Evolutionary conservation across 2,113 vertebrate species (phyloP).

Genomic region (Isichthys henryi): DNA sequence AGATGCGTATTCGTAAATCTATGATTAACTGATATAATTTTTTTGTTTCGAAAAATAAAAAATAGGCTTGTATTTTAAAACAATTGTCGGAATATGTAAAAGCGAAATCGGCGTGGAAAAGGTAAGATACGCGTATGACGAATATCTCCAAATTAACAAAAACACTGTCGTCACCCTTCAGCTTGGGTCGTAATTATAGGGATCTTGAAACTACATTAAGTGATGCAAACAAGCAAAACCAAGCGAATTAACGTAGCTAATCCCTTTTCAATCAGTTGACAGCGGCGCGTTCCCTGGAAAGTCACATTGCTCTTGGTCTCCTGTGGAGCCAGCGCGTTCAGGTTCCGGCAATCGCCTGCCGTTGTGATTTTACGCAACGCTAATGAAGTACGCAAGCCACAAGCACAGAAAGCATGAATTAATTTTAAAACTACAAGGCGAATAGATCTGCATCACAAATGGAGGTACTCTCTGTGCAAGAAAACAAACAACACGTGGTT

Average conservation of each 20-base stretch:
- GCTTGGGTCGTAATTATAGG: neutral
- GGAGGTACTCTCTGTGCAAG: neutral
- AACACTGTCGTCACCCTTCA: neutral
- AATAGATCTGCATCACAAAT: neutral
- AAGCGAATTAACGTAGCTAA: neutral
- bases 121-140: neutral
- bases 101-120: neutral
- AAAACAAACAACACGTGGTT: neutral
- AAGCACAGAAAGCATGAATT: neutral
- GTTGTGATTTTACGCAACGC: neutral
- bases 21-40: neutral
- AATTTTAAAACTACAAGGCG: neutral
- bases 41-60: neutral
- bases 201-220: neutral
- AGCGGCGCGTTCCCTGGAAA: neutral
- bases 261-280: neutral
- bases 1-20: neutral
- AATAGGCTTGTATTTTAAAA: neutral
- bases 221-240: neutral
- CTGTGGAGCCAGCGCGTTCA: neutral
- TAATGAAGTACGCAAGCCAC: neutral
- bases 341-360: neutral
- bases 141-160: neutral
- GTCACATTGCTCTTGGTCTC: neutral
- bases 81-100: neutral